These are phyloP conservation scores for Zophobas atratus DNA, from an alignment of 1,140 invertebrate species.

Conservation along the genomic window DNA sequence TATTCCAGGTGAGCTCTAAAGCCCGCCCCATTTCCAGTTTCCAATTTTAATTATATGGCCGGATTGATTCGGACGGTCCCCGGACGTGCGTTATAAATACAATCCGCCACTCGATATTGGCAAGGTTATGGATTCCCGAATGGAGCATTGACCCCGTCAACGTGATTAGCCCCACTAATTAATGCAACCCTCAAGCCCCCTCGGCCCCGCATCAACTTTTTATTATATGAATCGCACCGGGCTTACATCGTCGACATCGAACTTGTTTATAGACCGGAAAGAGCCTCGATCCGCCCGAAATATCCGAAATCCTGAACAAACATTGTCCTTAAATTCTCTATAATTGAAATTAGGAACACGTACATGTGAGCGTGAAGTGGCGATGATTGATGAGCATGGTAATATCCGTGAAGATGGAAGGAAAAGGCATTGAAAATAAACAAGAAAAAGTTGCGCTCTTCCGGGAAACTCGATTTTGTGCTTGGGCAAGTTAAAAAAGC, in stretches of 20 bases:
- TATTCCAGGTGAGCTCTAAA: neutral
- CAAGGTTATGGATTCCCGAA: conserved; percentile 27
- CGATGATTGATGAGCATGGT: conserved; percentile 34
- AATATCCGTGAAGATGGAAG: conserved; percentile 25
- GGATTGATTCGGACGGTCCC: neutral
- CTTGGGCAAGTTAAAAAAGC: conserved; percentile 12
- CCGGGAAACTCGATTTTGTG: conserved; percentile 15
- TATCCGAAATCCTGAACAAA: conserved; percentile 24
- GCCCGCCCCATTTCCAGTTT: neutral
- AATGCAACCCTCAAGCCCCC: neutral
- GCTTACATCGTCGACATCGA: neutral
- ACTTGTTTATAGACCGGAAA: neutral
- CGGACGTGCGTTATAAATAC: neutral
- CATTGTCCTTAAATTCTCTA: conserved; percentile 2
- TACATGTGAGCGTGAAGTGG: conserved; percentile 10
- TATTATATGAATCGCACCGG: neutral
- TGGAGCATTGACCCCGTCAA: conserved; percentile 23
- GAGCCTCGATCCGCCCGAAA: neutral
- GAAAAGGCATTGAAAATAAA: conserved; percentile 41
- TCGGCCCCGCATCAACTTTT: neutral
- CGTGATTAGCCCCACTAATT: conserved; percentile 33
- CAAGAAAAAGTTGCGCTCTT: conserved; percentile 26
- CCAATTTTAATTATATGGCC: neutral
- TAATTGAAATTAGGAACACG: conserved; percentile 39
- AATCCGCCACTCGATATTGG: conserved; percentile 4